These are phyloP conservation scores for Pseudorectes ferrugineus DNA, from an alignment of 2,113 vertebrate species.

Conservation along the genomic window DNA sequence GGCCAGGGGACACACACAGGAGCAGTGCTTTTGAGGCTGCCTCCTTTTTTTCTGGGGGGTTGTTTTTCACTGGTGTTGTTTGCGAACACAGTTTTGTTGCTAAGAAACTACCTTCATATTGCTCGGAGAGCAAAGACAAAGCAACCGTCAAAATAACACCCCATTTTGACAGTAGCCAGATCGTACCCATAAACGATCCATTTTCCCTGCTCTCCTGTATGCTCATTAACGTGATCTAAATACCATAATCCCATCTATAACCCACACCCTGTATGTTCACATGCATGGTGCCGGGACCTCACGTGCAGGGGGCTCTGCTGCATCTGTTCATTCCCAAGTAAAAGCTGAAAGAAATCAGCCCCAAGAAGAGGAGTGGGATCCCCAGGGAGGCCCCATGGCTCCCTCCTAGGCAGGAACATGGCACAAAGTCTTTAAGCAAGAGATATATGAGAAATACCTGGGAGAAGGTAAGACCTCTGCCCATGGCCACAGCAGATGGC, in stretches of 20 bases:
- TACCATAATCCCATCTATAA: not conserved
- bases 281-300: rapidly evolving
- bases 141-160: conserved; percentile 70
- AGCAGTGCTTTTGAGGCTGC: not conserved
- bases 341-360: not conserved
- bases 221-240: conserved; percentile 56
- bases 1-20: not conserved
- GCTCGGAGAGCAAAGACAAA: conserved; percentile 71
- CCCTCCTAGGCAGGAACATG: not conserved
- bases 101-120: conserved; percentile 77
- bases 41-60: conserved; percentile 15
- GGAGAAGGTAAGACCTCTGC: not conserved
- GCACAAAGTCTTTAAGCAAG: not conserved
- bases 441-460: not conserved
- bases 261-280: not conserved
- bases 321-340: not conserved
- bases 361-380: not conserved
- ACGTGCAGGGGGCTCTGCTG: rapidly evolving
- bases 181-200: conserved; percentile 66
- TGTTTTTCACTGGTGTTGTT: conserved; percentile 63
- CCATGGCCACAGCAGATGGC: not conserved
- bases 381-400: not conserved
- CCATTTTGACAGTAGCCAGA: conserved; percentile 75
- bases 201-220: conserved; percentile 40
- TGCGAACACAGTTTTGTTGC: conserved; percentile 76